Conservation (phyloP, 2,113 vertebrate species). For the Tringa solitaria region DNA sequence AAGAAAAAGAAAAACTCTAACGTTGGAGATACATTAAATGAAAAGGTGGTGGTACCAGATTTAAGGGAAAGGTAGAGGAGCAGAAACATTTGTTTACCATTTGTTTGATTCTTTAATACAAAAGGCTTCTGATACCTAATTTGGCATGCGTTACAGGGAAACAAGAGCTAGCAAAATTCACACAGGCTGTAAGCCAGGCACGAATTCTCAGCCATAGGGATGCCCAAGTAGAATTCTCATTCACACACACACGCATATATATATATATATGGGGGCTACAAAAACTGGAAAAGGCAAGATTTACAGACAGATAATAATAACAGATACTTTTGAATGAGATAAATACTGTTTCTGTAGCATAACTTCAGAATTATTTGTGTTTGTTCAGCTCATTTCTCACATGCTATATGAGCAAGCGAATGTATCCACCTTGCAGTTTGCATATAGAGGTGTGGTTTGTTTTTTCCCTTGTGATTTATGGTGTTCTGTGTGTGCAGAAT, state of each 20-base stretch:
- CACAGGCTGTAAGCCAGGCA: background rate
- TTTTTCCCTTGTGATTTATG: background rate
- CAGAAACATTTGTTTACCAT: background rate
- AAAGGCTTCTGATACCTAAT: background rate
- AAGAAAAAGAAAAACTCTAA: background rate
- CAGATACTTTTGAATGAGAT: background rate
- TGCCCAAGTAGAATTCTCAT: background rate
- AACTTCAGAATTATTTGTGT: background rate
- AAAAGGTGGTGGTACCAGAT: background rate
- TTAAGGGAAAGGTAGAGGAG: background rate
- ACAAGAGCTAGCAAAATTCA: background rate
- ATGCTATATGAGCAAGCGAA: background rate
- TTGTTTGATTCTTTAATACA: background rate
- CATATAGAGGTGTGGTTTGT: background rate
- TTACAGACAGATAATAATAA: background rate
- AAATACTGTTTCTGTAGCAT: background rate
- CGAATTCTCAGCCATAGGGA: background rate
- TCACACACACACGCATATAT: background rate
- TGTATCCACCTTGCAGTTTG: background rate
- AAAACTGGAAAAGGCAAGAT: background rate
- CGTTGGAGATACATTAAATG: background rate
- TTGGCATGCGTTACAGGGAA: background rate
- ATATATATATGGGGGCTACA: background rate
- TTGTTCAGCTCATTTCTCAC: background rate
- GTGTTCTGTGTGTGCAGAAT: background rate